Conservation (phyloP, 2,113 vertebrate genomes). For the Nothocercus julius region DNA sequence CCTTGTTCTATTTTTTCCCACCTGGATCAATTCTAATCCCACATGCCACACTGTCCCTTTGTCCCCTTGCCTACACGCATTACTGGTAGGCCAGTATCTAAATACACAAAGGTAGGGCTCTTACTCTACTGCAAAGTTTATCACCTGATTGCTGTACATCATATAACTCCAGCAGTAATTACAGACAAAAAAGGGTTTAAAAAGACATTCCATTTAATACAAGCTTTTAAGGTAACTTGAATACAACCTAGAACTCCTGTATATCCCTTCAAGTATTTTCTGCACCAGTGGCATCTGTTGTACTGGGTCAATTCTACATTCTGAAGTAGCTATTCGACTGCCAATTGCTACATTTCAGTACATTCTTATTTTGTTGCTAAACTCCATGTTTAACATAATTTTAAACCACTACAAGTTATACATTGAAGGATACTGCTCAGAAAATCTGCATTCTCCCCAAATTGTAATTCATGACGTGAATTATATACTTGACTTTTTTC, state of each 20-base stretch:
- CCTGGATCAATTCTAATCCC: neutral
- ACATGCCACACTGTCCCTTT: neutral
- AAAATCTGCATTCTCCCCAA: neutral
- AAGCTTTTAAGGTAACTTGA: neutral
- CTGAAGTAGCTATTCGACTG: neutral
- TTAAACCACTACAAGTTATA: neutral
- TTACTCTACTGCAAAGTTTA: neutral
- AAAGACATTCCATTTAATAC: neutral
- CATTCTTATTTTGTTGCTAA: neutral
- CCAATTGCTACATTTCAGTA: neutral
- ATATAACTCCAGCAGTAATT: neutral
- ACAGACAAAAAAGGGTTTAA: neutral
- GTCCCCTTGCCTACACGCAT: neutral
- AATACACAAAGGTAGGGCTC: neutral
- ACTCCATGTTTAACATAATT: neutral
- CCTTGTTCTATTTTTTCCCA: neutral
- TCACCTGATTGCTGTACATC: fast-evolving
- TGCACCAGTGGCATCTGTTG: neutral
- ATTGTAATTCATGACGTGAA: fast-evolving
- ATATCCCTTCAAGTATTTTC: neutral
- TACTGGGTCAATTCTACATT: neutral
- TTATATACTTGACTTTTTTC: neutral
- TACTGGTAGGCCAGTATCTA: neutral
- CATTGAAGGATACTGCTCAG: neutral
- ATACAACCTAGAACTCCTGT: neutral